Base-by-base conservation (phyloP, 2,888 invertebrate species). In the Himalopsyche anomala region DNA sequence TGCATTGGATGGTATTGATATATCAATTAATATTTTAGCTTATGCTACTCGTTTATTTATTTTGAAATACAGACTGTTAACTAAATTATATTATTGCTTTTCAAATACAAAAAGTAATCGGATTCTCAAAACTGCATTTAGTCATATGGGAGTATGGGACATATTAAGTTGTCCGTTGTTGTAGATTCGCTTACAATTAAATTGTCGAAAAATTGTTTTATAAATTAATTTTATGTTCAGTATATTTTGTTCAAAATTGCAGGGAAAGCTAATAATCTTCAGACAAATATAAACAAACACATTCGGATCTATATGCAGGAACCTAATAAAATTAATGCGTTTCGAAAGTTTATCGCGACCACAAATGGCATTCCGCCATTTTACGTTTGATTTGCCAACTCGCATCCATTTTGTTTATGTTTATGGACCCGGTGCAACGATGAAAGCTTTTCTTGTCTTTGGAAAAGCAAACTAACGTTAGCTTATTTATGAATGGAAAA, bases 311-410 rank as follows among this genome's bases (percentile, higher is more conserved):
- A 36, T 15, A 74, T 36, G 74, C 38, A 74, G 74, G 36, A 74
- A 74, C 5, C 9, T 36, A 74, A 74, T 74, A 74, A 74, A 74
- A 74, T 36, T 74, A 74, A 74, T 74, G 74, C 38, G 74, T 36
- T 74, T 74, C 36, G 36, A 74, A 74, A 74, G 74, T 74, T 74
- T 74, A 74, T 36, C 74, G 74, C 74, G 74, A 74, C 74, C 74
- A 74, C 74, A 36, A 74, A 74, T 36, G 74, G 74, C 74, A 74
- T 74, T 74, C 74, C 74, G 74, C 74, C 74, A 74, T 74, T 74
- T 74, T 74, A 74, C 5, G 36, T 74, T 74, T 36, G 74, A 74
- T 74, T 74, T 74, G 74, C 74, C 74, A 74, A 74, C 74, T 74
- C 74, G 36, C 74, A 36, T 74, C 74, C 36, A 74, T 74, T 74